Conservation (phyloP, 2,113 vertebrate species). For the Psephotus haematonotus region DNA sequence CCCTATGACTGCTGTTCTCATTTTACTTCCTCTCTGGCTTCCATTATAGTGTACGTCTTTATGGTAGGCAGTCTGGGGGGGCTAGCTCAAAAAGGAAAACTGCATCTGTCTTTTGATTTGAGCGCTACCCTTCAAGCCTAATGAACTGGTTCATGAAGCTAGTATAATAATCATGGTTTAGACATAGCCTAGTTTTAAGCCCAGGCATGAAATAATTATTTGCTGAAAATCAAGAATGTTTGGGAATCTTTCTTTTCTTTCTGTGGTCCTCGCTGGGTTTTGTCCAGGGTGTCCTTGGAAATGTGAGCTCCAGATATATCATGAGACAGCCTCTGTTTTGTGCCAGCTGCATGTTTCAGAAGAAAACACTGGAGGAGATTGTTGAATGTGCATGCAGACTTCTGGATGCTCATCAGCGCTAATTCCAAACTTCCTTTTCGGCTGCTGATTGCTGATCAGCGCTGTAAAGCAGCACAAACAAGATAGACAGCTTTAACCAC, state of each 20-base stretch:
- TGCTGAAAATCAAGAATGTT: not conserved
- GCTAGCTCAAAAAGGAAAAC: not conserved
- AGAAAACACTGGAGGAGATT: not conserved
- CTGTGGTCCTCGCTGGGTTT: not conserved
- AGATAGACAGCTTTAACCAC: not conserved
- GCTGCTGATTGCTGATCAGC: not conserved
- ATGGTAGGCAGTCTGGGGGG: not conserved
- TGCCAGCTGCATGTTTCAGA: constrained; percentile 18
- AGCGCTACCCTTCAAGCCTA: constrained; percentile 16
- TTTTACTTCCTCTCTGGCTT: not conserved
- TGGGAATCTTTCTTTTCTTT: not conserved
- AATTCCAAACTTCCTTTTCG: not conserved
- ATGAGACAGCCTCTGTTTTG: not conserved
- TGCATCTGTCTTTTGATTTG: not conserved
- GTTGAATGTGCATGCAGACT: not conserved
- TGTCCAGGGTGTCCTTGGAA: constrained; percentile 22
- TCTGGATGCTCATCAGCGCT: not conserved
- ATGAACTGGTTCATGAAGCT: not conserved
- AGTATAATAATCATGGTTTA: not conserved
- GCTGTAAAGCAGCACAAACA: constrained; percentile 7
- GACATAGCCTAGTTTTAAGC: not conserved
- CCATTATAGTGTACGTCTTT: not conserved
- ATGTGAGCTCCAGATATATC: not conserved
- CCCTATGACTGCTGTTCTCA: not conserved
- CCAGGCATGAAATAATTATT: not conserved